Evolutionary conservation across 2,888 invertebrate species (phyloP).

Genomic region (Drosophila eohydei): DNA sequence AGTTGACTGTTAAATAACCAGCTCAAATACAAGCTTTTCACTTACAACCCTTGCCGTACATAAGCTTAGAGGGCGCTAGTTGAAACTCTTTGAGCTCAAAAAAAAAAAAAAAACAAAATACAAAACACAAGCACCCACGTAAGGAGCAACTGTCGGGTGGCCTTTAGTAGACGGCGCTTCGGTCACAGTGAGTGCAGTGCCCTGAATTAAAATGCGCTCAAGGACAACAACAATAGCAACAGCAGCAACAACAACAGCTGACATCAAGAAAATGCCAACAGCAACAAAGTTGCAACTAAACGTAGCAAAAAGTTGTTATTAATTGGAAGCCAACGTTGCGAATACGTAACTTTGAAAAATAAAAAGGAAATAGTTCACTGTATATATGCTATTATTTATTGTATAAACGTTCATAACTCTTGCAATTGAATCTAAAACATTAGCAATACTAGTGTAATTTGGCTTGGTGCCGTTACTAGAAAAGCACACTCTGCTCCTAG

Average conservation of each 20-base stretch:
- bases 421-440: not conserved
- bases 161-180: slow-evolving; percentile 31
- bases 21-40: not conserved
- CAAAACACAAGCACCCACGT: slow-evolving; percentile 29
- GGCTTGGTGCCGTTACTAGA: not conserved
- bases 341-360: slow-evolving; percentile 43
- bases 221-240: slow-evolving; percentile 69
- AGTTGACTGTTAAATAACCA: not conserved
- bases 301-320: slow-evolving; percentile 51
- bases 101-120: slow-evolving; percentile 15
- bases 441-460: not conserved
- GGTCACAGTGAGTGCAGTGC: slow-evolving; percentile 81
- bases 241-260: slow-evolving; percentile 23
- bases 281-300: slow-evolving; percentile 23
- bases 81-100: slow-evolving; percentile 53
- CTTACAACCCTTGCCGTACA: not conserved
- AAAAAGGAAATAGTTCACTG: slow-evolving; percentile 1
- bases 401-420: not conserved
- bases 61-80: slow-evolving; percentile 22
- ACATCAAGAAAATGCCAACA: slow-evolving; percentile 22
- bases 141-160: slow-evolving; percentile 15
- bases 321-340: slow-evolving; percentile 60
- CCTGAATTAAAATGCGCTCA: slow-evolving; percentile 79
- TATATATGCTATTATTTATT: not conserved
- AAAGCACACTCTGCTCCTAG: not conserved